These are phyloP conservation scores for Eurypyga helias DNA, from an alignment of 2,113 vertebrate species.

Conservation along the genomic window DNA sequence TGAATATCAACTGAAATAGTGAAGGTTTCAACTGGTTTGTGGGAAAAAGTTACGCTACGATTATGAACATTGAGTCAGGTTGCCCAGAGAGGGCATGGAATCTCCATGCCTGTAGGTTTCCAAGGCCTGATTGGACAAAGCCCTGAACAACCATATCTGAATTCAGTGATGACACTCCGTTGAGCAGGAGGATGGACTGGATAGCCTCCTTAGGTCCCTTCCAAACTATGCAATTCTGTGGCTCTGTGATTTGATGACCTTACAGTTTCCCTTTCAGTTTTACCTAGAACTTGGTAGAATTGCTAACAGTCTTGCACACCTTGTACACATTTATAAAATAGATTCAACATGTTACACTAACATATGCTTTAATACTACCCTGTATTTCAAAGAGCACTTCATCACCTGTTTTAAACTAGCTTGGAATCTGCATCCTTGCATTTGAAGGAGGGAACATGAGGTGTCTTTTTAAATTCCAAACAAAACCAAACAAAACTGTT, in stretches of 20 bases:
- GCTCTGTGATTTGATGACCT: not conserved
- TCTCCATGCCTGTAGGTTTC: not conserved
- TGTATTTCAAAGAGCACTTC: not conserved
- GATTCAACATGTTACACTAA: not conserved
- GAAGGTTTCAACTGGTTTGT: not conserved
- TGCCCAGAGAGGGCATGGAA: not conserved
- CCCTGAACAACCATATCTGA: not conserved
- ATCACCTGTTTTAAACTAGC: not conserved
- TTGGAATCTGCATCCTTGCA: not conserved
- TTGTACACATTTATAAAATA: not conserved
- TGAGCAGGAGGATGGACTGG: not conserved
- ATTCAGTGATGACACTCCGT: not conserved
- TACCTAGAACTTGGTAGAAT: not conserved
- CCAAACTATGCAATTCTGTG: not conserved
- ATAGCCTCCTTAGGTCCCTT: not conserved
- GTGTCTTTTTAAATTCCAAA: not conserved
- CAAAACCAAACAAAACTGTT: not conserved
- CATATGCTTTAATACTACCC: not conserved
- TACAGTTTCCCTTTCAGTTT: not conserved
- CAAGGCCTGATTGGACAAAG: not conserved
- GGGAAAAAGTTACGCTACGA: not conserved
- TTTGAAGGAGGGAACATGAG: fast-evolving
- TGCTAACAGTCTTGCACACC: not conserved
- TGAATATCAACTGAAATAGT: not conserved
- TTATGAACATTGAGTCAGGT: not conserved